Evolutionary conservation across 2,888 invertebrate species (phyloP).

Genomic region (Dolichomitus sp.): DNA sequence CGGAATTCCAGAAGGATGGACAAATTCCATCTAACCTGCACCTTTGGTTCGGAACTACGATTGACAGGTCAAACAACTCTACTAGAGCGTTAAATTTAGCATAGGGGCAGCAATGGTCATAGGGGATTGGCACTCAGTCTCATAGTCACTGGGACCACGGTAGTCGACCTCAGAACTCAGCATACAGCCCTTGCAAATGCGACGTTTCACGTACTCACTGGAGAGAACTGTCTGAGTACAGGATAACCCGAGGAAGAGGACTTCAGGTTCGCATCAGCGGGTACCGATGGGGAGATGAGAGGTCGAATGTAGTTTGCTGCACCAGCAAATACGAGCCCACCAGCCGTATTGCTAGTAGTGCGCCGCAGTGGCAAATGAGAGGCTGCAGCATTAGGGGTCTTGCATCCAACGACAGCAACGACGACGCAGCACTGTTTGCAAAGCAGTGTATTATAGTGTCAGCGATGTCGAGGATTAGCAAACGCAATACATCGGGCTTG

Average conservation of each 20-base stretch:
- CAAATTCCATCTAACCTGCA: neutral
- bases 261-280: slow-evolving; percentile 24
- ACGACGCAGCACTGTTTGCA: slow-evolving; percentile 79
- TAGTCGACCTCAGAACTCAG: neutral
- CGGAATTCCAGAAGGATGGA: neutral
- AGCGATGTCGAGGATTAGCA: slow-evolving; percentile 85
- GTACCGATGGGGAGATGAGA: slow-evolving; percentile 39
- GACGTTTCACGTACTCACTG: slow-evolving; percentile 19
- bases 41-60: neutral
- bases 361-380: slow-evolving; percentile 27
- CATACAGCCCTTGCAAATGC: slow-evolving; percentile 5
- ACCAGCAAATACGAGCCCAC: slow-evolving; percentile 69
- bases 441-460: slow-evolving; percentile 85
- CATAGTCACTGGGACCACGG: neutral
- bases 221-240: slow-evolving; percentile 40
- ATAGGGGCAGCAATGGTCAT: slow-evolving; percentile 9
- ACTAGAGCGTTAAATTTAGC: neutral
- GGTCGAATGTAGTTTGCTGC: slow-evolving; percentile 49
- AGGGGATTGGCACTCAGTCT: neutral
- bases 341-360: slow-evolving; percentile 49
- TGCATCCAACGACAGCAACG: slow-evolving; percentile 36
- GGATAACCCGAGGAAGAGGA: slow-evolving; percentile 22
- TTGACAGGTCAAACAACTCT: slow-evolving; percentile 16
- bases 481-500: slow-evolving; percentile 84
- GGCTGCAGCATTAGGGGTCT: neutral